These are phyloP conservation scores for Formica selysi DNA, from an alignment of 1,140 invertebrate species.

Conservation along the genomic window DNA sequence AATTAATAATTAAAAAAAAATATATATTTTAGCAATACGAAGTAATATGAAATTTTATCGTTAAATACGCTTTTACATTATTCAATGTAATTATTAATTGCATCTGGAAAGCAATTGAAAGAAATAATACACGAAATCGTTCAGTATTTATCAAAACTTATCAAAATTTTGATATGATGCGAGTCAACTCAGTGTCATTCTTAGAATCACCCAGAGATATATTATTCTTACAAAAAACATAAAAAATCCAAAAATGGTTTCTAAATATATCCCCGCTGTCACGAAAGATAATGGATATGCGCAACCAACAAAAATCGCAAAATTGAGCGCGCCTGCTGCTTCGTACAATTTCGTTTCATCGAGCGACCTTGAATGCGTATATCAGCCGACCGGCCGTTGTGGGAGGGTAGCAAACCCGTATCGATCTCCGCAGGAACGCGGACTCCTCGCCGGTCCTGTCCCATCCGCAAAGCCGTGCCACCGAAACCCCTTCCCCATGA, in stretches of 20 bases:
- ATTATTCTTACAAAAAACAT: too few relatives aligned
- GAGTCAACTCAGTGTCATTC: too few relatives aligned
- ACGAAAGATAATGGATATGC: background rate
- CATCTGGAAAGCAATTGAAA: background rate
- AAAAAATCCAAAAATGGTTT: background rate
- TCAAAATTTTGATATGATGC: background rate
- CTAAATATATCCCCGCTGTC: background rate
- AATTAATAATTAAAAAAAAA: background rate
- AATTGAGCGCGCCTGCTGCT: conserved; percentile 25
- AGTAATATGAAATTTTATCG: background rate
- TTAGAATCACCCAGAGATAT: too few relatives aligned
- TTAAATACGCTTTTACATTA: background rate
- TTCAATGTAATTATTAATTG: background rate
- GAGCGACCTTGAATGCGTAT: conserved; percentile 54
- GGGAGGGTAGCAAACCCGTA: conserved; percentile 63
- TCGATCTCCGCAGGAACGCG: conserved; percentile 54
- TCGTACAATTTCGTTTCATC: conserved; percentile 20
- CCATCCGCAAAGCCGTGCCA: conserved; percentile 47
- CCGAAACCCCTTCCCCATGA: conserved; percentile 55
- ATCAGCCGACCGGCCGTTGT: conserved; percentile 58
- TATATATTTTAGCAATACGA: background rate
- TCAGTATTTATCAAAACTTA: conserved; percentile 15
- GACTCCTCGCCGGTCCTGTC: conserved; percentile 48
- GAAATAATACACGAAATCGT: background rate
- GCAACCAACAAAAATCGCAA: background rate